Evolutionary conservation across 2,797 vertebrate species (phyloP).

Genomic region (Semotilus atromaculatus): DNA sequence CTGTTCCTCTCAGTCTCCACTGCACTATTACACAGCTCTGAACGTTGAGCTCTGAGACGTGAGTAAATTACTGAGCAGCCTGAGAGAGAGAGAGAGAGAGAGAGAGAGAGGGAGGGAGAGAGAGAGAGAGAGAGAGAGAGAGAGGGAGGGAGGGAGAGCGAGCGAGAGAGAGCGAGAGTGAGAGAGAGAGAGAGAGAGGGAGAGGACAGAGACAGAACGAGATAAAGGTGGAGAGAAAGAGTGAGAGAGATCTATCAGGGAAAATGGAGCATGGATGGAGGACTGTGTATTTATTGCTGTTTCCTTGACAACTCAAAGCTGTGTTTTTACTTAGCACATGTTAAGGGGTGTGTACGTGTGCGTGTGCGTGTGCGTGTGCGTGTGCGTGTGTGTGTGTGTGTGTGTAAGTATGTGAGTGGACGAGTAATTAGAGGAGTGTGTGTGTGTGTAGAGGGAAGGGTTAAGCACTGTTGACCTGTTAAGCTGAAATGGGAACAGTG

Average conservation of each 20-base stretch:
- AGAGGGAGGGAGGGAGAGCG: constrained; percentile 20
- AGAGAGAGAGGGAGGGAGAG: constrained; percentile 20
- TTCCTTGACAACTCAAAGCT: constrained; percentile 61
- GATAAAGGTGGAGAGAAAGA: constrained; percentile 20
- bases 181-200: background rate
- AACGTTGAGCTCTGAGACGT: constrained; percentile 50
- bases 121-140: constrained; percentile 16
- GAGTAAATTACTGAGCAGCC: constrained; percentile 55
- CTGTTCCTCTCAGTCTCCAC: constrained; percentile 22
- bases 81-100: constrained; percentile 9
- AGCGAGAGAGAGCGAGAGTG: constrained; percentile 6
- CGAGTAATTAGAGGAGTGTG: background rate
- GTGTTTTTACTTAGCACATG: constrained; percentile 56
- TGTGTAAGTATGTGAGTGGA: background rate
- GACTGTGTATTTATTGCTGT: constrained; percentile 57
- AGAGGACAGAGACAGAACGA: background rate
- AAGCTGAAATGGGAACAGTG: constrained; percentile 43
- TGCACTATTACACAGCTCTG: constrained; percentile 46
- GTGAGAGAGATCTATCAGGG: constrained; percentile 33
- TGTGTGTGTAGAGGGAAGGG: constrained; percentile 15
- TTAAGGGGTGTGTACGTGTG: constrained; percentile 15
- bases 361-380: background rate
- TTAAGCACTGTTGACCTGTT: constrained; percentile 56
- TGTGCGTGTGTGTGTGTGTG: too few relatives aligned
- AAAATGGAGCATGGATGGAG: constrained; percentile 39